Base-by-base conservation (phyloP, 2,888 invertebrate genomes). In the Apotomis turbidana region DNA sequence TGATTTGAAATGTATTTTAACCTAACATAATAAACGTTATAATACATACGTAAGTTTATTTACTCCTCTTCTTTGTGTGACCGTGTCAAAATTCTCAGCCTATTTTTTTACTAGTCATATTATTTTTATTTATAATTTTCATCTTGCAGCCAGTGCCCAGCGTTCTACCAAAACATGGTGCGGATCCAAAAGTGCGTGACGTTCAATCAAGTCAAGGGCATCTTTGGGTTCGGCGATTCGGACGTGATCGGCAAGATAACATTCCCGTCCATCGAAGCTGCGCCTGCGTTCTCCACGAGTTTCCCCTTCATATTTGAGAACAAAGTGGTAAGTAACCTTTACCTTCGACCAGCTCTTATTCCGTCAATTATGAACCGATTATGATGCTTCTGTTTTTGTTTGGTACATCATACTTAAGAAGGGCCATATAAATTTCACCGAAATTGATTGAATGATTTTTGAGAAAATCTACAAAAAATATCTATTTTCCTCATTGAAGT, bases 191-290 rank as follows among this genome's bases (percentile, higher is more conserved):
- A 97, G 87, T 96, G 97, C 82, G 98, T 99, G 13, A 99, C 99
- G 0, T 98, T 97, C 85, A 99, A 99, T 90, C 99, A 99, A 92
- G 98, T 98, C 2, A 98, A 98, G 86, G 98, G 98, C 4, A 99
- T 99, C 77, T 99, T 99, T 89, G 99, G 99, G 0, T 99, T 99
- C 85, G 97, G 96, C 0, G 99, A 99, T 81, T 98, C 98, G 75
- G 98, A 98, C 90, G 96, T 97, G 74, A 98, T 99, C 81, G 99
- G 99, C 64, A 99, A 99, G 95, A 98, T 99, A 71, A 96, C 96
- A 12, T 99, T 99, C 90, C 99, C 99, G 0, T 97, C 98, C 0
- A 96, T 98, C 51, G 99, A 99, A 90, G 99, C 99, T 0, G 98
- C 99, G 0, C 99, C 99, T 0, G 97, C 98, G 0, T 95, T 99